These are phyloP conservation scores for Pristionchus pacificus DNA, from an alignment of 1,140 invertebrate species.

Conservation along the genomic window DNA sequence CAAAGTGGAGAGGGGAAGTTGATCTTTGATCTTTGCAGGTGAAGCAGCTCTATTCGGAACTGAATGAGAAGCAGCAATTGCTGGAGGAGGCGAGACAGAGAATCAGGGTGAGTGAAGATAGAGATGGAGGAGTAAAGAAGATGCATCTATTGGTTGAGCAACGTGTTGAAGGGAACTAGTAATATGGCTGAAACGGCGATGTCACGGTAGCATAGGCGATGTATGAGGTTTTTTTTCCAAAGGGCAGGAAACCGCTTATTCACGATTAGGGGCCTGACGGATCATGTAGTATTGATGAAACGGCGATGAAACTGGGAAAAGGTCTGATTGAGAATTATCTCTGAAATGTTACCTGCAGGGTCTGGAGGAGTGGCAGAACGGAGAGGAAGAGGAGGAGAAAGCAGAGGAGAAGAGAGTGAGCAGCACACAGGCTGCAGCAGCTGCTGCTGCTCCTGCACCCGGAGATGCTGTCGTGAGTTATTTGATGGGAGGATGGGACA, in stretches of 20 bases:
- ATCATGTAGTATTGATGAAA: too few relatives aligned
- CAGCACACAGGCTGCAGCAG: too few relatives aligned
- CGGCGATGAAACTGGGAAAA: neutral
- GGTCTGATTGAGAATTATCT: neutral
- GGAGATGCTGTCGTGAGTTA: too few relatives aligned
- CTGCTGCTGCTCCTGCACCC: too few relatives aligned
- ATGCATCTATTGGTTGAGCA: neutral
- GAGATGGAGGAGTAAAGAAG: neutral
- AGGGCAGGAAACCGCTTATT: too few relatives aligned
- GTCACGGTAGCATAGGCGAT: too few relatives aligned
- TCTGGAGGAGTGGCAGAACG: neutral
- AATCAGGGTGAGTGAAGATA: neutral
- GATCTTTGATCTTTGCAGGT: neutral
- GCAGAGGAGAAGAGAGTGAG: neutral
- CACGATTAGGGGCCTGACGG: too few relatives aligned
- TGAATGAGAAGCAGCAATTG: constrained; percentile 34
- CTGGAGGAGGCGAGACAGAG: constrained; percentile 11
- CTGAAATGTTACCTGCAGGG: neutral
- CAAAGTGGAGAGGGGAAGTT: neutral
- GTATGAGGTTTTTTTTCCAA: too few relatives aligned
- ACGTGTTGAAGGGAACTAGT: neutral
- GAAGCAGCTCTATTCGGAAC: constrained; percentile 30
- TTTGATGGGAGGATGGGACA: neutral
- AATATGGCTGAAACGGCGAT: too few relatives aligned
- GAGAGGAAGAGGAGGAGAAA: neutral